A percentile compares a stretch with the other conserved stretches of the same genome.
phyloP scores from a whole-genome alignment of 2,888 invertebrate genomes.

The Sphaerophoria taeniata region DNA sequence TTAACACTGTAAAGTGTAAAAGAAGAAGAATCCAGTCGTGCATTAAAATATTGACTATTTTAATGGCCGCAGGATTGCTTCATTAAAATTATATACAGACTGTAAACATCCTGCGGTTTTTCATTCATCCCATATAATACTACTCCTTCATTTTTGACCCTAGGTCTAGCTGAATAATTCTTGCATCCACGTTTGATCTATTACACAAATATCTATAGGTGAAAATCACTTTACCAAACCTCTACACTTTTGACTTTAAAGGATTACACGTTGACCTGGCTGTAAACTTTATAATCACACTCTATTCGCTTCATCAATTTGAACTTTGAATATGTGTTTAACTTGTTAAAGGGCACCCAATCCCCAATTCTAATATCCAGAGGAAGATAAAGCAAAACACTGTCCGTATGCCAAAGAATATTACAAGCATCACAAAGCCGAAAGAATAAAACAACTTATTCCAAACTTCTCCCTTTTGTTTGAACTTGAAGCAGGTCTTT shows the following conservation, averaged over 20 bases:
- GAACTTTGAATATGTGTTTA: constrained; percentile 17
- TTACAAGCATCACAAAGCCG: constrained; percentile 17
- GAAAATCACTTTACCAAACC: constrained; percentile 24
- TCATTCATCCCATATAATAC: too few relatives aligned
- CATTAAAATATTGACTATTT: too few relatives aligned
- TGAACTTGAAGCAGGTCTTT: constrained; percentile 53
- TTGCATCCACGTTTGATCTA: neutral
- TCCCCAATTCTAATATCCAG: neutral
- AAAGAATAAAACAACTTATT: constrained; percentile 35
- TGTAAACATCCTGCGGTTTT: too few relatives aligned
- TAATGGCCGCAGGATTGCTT: too few relatives aligned
- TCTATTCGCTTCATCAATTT: constrained; percentile 26
- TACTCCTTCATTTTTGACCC: too few relatives aligned
- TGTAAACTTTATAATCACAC: constrained; percentile 12
- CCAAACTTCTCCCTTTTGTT: constrained; percentile 42
- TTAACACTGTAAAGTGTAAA: too few relatives aligned
- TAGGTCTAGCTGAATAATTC: too few relatives aligned
- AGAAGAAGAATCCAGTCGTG: too few relatives aligned
- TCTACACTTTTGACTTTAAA: constrained; percentile 32
- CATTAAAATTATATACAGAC: too few relatives aligned
- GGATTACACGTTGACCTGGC: constrained; percentile 27
- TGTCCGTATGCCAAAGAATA: constrained; percentile 60
- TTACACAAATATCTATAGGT: neutral
- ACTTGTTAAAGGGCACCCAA: constrained; percentile 1
- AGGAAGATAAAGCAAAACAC: constrained; percentile 46